These are phyloP conservation scores for Oncorhynchus tshawytscha DNA, from an alignment of 2,113 vertebrate species.

Conservation along the genomic window DNA sequence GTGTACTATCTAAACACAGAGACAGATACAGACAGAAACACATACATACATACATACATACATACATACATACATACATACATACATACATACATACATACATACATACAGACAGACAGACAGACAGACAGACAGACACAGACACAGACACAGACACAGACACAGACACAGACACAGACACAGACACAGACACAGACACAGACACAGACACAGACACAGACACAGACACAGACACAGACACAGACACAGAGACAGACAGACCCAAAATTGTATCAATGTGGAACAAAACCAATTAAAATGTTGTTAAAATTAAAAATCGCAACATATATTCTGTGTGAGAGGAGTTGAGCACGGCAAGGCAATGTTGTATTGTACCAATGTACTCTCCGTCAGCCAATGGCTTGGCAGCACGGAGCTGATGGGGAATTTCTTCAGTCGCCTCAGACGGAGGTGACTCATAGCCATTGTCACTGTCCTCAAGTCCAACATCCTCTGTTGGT, in stretches of 20 bases:
- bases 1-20: constrained; percentile 35
- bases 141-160: too few relatives aligned
- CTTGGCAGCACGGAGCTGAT: constrained; percentile 74
- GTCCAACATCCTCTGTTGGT: constrained; percentile 68
- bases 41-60: too few relatives aligned
- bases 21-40: constrained; percentile 23
- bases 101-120: fast-evolving
- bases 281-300: background rate
- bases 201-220: too few relatives aligned
- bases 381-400: constrained; percentile 79
- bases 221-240: too few relatives aligned
- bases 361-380: constrained; percentile 72
- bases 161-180: too few relatives aligned
- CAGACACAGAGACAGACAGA: background rate
- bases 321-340: background rate
- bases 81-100: fast-evolving
- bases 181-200: too few relatives aligned
- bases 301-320: too few relatives aligned
- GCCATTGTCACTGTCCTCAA: constrained; percentile 68
- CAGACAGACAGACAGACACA: background rate
- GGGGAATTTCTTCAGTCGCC: constrained; percentile 70
- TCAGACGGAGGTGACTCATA: constrained; percentile 88
- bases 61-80: fast-evolving
- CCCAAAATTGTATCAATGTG: too few relatives aligned
- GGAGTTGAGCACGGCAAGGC: background rate